Evolutionary conservation across 2,888 invertebrate genomes (phyloP).

Genomic region (Hydriomena furcata): DNA sequence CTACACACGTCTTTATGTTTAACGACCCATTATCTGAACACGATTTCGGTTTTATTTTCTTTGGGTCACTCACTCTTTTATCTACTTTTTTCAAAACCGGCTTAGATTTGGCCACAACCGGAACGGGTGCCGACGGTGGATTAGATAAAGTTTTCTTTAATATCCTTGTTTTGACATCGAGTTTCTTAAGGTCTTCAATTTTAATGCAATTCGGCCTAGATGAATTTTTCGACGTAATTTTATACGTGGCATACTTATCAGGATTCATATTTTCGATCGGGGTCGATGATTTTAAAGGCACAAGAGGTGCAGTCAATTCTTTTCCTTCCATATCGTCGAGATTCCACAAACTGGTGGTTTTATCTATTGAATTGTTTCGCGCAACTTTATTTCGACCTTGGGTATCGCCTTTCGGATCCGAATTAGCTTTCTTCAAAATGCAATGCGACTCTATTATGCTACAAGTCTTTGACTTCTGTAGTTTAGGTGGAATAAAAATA

Average conservation of each 20-base stretch:
- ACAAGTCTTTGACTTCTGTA: conserved; percentile 88
- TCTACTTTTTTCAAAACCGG: conserved; percentile 68
- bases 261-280: conserved; percentile 70
- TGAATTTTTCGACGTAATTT: conserved; percentile 72
- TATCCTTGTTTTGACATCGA: conserved; percentile 81
- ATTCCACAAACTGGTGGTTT: conserved; percentile 84
- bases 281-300: conserved; percentile 58
- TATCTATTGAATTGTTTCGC: conserved; percentile 77
- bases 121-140: conserved; percentile 78
- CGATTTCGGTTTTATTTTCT: conserved; percentile 72
- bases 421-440: conserved; percentile 84
- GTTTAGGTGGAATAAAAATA: conserved; percentile 77
- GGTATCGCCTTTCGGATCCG: conserved; percentile 67
- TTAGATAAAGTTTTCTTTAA: conserved; percentile 81
- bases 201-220: conserved; percentile 68
- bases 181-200: conserved; percentile 75
- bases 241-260: conserved; percentile 80
- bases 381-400: conserved; percentile 64
- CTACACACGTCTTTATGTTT: conserved; percentile 65
- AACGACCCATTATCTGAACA: conserved; percentile 65
- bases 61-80: conserved; percentile 68
- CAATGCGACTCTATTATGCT: conserved; percentile 88
- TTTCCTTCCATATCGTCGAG: conserved; percentile 82
- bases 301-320: conserved; percentile 69
- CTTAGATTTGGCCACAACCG: conserved; percentile 75